These are phyloP conservation scores for Megalops cyprinoides DNA, from an alignment of 2,797 vertebrate genomes.

Conservation along the genomic window DNA sequence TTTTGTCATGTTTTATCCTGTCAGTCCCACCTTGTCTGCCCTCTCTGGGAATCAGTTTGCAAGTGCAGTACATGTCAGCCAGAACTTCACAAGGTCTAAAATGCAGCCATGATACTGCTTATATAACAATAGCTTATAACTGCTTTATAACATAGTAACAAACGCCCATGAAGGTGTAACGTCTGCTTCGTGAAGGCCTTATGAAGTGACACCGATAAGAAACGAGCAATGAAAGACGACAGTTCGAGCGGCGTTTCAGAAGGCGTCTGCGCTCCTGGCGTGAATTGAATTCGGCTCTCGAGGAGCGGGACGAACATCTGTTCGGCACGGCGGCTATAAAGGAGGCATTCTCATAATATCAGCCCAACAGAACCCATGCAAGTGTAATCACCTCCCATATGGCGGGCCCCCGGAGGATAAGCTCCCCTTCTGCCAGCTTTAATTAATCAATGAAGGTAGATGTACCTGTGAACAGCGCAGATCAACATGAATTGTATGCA, in stretches of 20 bases:
- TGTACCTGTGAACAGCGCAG: conserved; percentile 21
- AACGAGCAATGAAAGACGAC: neutral
- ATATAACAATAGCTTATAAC: neutral
- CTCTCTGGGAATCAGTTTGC: neutral
- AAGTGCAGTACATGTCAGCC: neutral
- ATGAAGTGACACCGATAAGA: neutral
- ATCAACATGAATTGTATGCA: too few relatives aligned
- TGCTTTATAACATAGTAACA: neutral
- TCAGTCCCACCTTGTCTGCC: neutral
- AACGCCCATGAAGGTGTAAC: neutral
- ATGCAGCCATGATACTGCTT: neutral
- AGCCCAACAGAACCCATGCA: conserved; percentile 24
- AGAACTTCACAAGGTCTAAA: neutral
- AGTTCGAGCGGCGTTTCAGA: neutral
- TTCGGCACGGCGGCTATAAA: conserved; percentile 20
- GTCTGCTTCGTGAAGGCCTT: neutral
- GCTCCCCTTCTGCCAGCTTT: conserved; percentile 20
- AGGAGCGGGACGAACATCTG: conserved; percentile 29
- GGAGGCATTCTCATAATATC: conserved; percentile 23
- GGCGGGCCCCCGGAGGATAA: conserved; percentile 26
- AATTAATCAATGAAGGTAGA: conserved; percentile 32
- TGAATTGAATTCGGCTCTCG: conserved; percentile 24
- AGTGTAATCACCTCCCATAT: conserved; percentile 24
- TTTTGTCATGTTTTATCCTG: neutral
- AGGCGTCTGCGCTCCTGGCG: conserved; percentile 14